Conservation (phyloP, 2,113 vertebrate genomes). For the Syngnathus scovelli region DNA sequence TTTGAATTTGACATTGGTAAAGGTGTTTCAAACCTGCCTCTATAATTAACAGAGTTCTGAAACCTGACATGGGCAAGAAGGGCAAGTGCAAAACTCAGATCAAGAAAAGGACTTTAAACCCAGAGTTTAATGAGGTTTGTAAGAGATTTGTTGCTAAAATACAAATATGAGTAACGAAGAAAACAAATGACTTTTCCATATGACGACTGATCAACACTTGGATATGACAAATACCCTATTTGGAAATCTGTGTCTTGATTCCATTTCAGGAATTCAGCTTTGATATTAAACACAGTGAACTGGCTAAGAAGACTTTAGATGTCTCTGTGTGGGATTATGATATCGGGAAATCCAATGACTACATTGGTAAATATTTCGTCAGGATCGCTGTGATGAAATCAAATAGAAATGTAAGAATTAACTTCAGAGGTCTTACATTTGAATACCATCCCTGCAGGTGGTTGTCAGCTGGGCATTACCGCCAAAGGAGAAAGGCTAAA, state of each 20-base stretch:
- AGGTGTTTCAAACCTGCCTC: not conserved
- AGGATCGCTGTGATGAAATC: slow-evolving; percentile 1
- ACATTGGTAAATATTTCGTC: slow-evolving; percentile 79
- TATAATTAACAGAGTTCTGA: slow-evolving; percentile 77
- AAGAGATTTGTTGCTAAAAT: not conserved
- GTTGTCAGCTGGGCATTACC: slow-evolving; percentile 91
- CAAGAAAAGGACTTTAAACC: slow-evolving; percentile 97
- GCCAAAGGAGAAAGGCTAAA: slow-evolving; percentile 95
- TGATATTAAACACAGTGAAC: slow-evolving; percentile 91
- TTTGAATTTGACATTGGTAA: not conserved
- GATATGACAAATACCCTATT: not conserved
- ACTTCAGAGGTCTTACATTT: slow-evolving; percentile 3
- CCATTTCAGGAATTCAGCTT: slow-evolving; percentile 88
- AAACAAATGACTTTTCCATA: not conserved
- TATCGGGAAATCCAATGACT: slow-evolving; percentile 94
- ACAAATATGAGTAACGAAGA: not conserved
- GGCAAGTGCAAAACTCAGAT: slow-evolving; percentile 97
- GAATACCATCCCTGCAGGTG: slow-evolving; percentile 53
- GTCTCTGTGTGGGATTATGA: slow-evolving; percentile 98
- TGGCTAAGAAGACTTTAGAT: slow-evolving; percentile 94
- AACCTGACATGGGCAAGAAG: slow-evolving; percentile 98
- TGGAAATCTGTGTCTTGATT: slow-evolving; percentile 5
- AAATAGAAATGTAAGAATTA: not conserved
- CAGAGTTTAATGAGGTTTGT: slow-evolving; percentile 94
- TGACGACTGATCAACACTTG: not conserved